Conservation (phyloP, 2,888 invertebrate species). For the Eupithecia centaureata region DNA sequence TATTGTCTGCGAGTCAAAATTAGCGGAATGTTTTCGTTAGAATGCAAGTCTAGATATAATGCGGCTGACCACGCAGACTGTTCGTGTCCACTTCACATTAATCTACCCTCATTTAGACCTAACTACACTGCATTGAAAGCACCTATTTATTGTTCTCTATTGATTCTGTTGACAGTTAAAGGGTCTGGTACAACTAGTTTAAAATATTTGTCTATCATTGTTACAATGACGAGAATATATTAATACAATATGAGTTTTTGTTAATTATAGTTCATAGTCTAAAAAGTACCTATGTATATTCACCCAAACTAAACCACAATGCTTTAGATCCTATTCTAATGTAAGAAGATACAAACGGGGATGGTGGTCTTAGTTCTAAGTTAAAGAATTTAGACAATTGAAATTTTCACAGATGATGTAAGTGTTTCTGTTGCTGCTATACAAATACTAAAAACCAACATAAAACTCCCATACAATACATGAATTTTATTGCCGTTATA, state of each 20-base stretch:
- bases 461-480: no score
- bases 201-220: constrained; percentile 61
- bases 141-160: constrained; percentile 80
- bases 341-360: no score
- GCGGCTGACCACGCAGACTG: constrained; percentile 70
- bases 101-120: constrained; percentile 82
- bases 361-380: no score
- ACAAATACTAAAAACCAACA: no score
- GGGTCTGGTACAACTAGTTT: constrained; percentile 65
- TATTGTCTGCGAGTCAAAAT: constrained; percentile 44
- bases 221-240: constrained; percentile 58
- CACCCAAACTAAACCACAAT: no score
- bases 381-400: no score
- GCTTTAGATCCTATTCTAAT: no score
- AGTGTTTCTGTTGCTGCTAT: no score
- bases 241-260: constrained; percentile 41
- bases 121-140: constrained; percentile 79
- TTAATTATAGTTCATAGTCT: background rate
- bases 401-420: no score
- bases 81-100: constrained; percentile 77
- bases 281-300: no score
- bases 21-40: constrained; percentile 49
- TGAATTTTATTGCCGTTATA: no score
- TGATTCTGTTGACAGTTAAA: constrained; percentile 76
- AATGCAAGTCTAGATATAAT: constrained; percentile 55